Base-by-base conservation (phyloP, 2,113 vertebrate genomes). In the Chascanopsetta lugubris region DNA sequence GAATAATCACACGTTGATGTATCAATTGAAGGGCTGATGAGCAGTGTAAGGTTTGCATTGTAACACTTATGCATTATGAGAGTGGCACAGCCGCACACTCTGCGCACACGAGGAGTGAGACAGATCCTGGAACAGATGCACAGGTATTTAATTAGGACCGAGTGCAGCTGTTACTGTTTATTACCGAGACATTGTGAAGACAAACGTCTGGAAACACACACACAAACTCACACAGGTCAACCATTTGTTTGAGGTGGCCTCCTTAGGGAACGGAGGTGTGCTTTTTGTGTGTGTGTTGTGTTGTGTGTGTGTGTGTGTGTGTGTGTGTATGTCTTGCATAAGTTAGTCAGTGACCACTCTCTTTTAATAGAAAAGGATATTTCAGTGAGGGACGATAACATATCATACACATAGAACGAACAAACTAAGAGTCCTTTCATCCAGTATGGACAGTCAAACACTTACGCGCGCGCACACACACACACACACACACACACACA, bases 151-250 rank as follows among this genome's bases (percentile, higher is more conserved):
- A 90, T 87, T 84, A 77, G 85, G 60, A 76, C 61, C 53, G 80
- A 77, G 69, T 75, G 75, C 89, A 89, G 83, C 82, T 89, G 89
- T 79, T 84, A 60, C 79, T 87, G 83, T 83, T 85, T 84, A 82
- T 79, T 82, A 78, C 72, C 48, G 15, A 43, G 76, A 68, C 69
- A 64, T 72, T 79, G 64, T 43, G 59, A 62, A 22, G 71, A 61
- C 54, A 75, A 85, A 78, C 5, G 61, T 66, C 50, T 68, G 38
- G 73, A 68, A 78, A 34, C 46, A 36, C 20, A 61, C 58, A 55
- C 38, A 49, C 46, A 22, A 21, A 21, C 47, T 69, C 47, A 69
- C 43, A 61, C 53, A 63, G 82, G 70, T 82, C 76, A 75, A 30
- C 42, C 50, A 43, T 79, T 57, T 81, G 77, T 84, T 73, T 64